A percentile compares a stretch with the other conserved stretches of the same genome.
Evolutionary conservation across 2,797 vertebrate species (phyloP).

Genomic region (Falco rusticolus): DNA sequence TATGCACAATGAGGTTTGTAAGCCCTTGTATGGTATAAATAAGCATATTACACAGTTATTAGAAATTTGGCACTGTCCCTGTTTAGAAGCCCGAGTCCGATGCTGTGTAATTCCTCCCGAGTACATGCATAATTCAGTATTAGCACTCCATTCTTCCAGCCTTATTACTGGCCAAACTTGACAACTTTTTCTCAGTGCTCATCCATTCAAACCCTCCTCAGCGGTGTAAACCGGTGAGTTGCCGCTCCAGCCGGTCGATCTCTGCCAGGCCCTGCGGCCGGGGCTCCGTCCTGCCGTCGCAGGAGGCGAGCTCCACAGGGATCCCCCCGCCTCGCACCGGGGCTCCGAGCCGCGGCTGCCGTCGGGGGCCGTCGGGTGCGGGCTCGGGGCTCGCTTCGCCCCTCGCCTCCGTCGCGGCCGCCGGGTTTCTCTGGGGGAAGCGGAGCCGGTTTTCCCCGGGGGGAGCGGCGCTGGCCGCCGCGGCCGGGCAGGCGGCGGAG

Average conservation of each 20-base stretch:
- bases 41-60: constrained; percentile 63
- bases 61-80: constrained; percentile 52
- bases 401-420: neutral
- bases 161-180: constrained; percentile 16
- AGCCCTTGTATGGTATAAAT: constrained; percentile 72
- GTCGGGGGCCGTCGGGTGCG: neutral
- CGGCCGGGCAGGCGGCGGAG: neutral
- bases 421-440: neutral
- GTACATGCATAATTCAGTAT: neutral
- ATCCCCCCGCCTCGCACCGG: neutral
- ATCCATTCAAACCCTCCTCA: constrained; percentile 17
- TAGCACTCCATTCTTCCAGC: neutral
- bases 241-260: neutral
- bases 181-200: constrained; percentile 20
- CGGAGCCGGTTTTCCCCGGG: neutral
- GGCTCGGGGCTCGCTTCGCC: neutral
- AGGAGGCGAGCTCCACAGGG: neutral
- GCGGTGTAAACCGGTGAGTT: constrained; percentile 40
- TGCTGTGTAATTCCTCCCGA: constrained; percentile 25
- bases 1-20: constrained; percentile 63
- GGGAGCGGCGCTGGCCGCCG: neutral
- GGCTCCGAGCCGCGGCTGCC: neutral
- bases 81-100: constrained; percentile 16
- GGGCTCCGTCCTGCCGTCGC: neutral
- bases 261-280: neutral